A percentile compares a stretch with the other conserved stretches of the same genome.
phyloP scores from a whole-genome alignment of 2,113 vertebrate species.

The Tupaia chinensis region DNA sequence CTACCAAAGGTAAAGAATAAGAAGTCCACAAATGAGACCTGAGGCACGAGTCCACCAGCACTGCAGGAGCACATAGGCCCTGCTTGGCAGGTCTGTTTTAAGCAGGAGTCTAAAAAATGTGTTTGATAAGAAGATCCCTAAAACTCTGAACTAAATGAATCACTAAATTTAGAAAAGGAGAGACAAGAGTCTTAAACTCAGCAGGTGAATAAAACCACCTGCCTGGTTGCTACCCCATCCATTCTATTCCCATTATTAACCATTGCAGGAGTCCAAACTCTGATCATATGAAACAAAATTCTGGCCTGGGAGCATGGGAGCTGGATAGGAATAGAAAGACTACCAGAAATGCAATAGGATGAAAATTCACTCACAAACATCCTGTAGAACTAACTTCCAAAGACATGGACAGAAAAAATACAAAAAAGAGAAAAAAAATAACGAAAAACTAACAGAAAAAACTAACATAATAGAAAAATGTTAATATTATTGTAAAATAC shows the following conservation, averaged over 20 bases:
- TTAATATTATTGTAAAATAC: not conserved
- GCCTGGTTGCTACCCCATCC: too few relatives aligned
- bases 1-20: not conserved
- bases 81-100: not conserved
- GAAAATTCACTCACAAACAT: too few relatives aligned
- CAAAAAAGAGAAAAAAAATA: not conserved
- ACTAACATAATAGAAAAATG: not conserved
- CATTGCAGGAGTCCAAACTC: too few relatives aligned
- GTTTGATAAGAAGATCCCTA: not conserved
- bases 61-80: fast-evolving
- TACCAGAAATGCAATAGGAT: not conserved
- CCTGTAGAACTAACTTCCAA: not conserved
- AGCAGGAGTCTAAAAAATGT: not conserved
- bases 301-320: not conserved
- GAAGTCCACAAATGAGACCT: not conserved
- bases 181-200: not conserved
- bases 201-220: not conserved
- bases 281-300: not conserved
- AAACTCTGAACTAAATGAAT: not conserved
- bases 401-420: not conserved
- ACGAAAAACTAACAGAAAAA: not conserved
- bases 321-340: not conserved
- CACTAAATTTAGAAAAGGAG: not conserved
- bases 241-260: not conserved
- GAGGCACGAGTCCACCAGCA: not conserved